A percentile compares a stretch with the other conserved stretches of the same genome.
Evolutionary conservation across 2,888 invertebrate species (phyloP).

Genomic region (Eupithecia pulchellata): DNA sequence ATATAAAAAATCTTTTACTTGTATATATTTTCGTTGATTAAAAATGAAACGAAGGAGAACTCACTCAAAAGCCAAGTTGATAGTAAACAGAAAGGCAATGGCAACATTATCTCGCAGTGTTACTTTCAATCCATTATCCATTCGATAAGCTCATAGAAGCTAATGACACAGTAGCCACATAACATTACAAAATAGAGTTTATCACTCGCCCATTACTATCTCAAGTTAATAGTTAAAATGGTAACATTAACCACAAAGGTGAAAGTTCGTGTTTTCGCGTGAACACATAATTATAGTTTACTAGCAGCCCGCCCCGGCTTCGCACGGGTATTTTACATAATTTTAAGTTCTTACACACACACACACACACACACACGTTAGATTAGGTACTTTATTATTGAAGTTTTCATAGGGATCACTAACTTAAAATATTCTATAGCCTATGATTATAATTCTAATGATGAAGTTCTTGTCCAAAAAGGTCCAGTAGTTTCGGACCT

Average conservation of each 20-base stretch:
- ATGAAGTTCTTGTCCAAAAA: no score
- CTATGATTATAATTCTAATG: no score
- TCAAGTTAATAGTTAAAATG: neutral
- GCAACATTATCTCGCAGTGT: constrained; percentile 2
- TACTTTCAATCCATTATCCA: constrained; percentile 9
- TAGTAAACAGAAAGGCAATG: neutral
- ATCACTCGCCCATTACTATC: neutral
- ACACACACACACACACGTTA: no score
- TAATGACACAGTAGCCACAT: constrained; percentile 6
- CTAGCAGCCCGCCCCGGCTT: no score
- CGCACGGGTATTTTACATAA: no score
- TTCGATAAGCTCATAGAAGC: neutral
- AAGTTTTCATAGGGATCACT: no score
- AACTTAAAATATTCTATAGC: no score
- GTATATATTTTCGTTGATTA: neutral
- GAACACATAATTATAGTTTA: no score
- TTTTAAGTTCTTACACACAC: no score
- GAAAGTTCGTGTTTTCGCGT: neutral
- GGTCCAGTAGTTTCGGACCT: no score
- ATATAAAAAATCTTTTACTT: neutral
- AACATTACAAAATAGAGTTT: neutral
- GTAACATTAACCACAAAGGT: neutral
- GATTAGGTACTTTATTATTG: no score
- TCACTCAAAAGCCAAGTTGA: neutral
- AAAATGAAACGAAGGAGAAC: neutral